phyloP scores from a whole-genome alignment of 1,140 invertebrate genomes.

The Dinoponera quadriceps region DNA sequence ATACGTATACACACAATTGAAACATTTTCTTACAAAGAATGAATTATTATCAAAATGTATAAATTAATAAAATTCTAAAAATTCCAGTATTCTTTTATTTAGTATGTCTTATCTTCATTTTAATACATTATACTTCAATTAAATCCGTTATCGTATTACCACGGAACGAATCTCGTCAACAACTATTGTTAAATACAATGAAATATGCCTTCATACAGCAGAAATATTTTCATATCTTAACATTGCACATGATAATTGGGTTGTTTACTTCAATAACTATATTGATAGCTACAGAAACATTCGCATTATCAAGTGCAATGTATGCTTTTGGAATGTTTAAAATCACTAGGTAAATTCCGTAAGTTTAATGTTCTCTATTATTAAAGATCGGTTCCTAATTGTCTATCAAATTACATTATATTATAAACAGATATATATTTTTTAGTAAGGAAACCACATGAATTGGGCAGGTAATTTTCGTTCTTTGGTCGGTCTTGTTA shows the following conservation, averaged over 20 bases:
- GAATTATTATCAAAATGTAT: neutral
- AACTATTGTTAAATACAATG: neutral
- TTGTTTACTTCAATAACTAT: slow-evolving; percentile 18
- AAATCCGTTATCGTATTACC: slow-evolving; percentile 19
- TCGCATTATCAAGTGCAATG: slow-evolving; percentile 16
- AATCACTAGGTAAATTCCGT: slow-evolving; percentile 30
- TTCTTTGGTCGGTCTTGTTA: too few species aligned
- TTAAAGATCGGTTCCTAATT: neutral
- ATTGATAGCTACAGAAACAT: slow-evolving; percentile 60
- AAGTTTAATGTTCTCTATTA: neutral
- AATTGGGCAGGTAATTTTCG: too few species aligned
- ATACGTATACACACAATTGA: neutral
- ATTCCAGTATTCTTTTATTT: neutral
- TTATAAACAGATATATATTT: too few species aligned
- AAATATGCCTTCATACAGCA: slow-evolving; percentile 68
- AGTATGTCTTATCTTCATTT: neutral
- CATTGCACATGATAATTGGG: slow-evolving; percentile 50
- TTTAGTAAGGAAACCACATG: too few species aligned
- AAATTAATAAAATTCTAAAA: slow-evolving; percentile 6
- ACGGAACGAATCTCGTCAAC: slow-evolving; percentile 38
- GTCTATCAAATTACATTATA: neutral
- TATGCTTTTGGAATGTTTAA: slow-evolving; percentile 40
- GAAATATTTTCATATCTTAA: slow-evolving; percentile 63
- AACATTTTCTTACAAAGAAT: neutral
- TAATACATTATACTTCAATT: neutral